These are phyloP conservation scores for Hyles vespertilio DNA, from an alignment of 1,140 invertebrate genomes.

Conservation along the genomic window DNA sequence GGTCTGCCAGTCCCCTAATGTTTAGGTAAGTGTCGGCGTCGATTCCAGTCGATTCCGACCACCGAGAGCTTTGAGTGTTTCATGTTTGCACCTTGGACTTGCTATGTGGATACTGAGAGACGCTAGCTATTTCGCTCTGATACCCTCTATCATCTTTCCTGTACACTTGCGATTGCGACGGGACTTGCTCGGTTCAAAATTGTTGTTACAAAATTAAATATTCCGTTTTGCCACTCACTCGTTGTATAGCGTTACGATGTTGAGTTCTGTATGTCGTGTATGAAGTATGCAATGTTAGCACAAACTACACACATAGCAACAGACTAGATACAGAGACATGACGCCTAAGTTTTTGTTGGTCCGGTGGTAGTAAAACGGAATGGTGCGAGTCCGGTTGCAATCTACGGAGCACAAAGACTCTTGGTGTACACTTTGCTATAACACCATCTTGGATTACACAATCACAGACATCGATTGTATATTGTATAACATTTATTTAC, in stretches of 20 bases:
- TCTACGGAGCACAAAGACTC: slow-evolving; percentile 75
- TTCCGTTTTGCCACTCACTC: slow-evolving; percentile 28
- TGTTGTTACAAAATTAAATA: slow-evolving; percentile 1
- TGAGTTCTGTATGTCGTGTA: background rate
- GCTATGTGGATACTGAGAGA: slow-evolving; percentile 73
- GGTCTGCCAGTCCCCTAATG: slow-evolving; percentile 12
- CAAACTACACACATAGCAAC: background rate
- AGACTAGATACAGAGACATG: slow-evolving; percentile 8
- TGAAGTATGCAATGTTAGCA: background rate
- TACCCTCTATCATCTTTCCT: slow-evolving; percentile 70
- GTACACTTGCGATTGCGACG: slow-evolving; percentile 70
- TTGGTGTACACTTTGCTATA: slow-evolving; percentile 75
- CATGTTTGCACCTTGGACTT: slow-evolving; percentile 78
- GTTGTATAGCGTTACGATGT: slow-evolving; percentile 2
- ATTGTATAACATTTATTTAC: background rate
- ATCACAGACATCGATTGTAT: slow-evolving; percentile 63
- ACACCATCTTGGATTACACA: slow-evolving; percentile 75
- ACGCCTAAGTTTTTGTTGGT: slow-evolving; percentile 1
- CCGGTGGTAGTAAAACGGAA: slow-evolving; percentile 28
- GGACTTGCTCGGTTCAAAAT: slow-evolving; percentile 53
- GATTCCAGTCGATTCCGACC: slow-evolving; percentile 52
- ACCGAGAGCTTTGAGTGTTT: slow-evolving; percentile 77
- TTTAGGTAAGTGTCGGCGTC: slow-evolving; percentile 64
- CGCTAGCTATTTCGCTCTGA: slow-evolving; percentile 73
- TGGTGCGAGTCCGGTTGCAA: slow-evolving; percentile 69